phyloP scores from a whole-genome alignment of 2,113 vertebrate species.

The Dipodomys spectabilis region DNA sequence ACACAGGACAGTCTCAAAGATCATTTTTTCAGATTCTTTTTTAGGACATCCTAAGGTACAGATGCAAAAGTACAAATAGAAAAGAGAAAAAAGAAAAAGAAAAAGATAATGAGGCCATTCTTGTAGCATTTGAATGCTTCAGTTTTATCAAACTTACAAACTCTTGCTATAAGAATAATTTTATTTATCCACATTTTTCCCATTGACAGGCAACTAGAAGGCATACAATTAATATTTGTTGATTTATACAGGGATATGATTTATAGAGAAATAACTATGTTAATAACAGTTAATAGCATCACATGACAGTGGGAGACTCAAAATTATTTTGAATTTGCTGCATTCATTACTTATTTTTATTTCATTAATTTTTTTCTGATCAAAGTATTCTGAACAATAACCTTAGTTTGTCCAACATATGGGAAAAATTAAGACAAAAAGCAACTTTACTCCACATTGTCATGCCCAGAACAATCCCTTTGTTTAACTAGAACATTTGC shows the following conservation, averaged over 20 bases:
- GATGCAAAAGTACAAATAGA: background rate
- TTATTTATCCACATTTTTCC: background rate
- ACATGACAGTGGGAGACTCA: background rate
- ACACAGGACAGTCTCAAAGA: background rate
- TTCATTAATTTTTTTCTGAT: slow-evolving; percentile 44
- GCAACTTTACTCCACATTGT: slow-evolving; percentile 80
- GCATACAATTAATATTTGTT: background rate
- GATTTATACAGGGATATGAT: background rate
- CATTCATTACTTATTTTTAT: background rate
- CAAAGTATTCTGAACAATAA: slow-evolving; percentile 78
- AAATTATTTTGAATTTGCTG: slow-evolving; percentile 43
- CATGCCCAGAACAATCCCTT: slow-evolving; percentile 81
- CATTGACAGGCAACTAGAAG: background rate
- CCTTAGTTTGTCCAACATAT: slow-evolving; percentile 74
- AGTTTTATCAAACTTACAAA: background rate
- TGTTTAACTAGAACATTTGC: slow-evolving; percentile 80
- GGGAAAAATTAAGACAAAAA: slow-evolving; percentile 84
- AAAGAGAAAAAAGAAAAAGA: background rate
- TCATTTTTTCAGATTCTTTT: background rate
- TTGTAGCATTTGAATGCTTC: background rate
- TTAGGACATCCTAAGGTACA: background rate
- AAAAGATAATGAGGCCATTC: background rate
- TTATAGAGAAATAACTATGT: background rate
- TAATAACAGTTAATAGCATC: slow-evolving; percentile 31
- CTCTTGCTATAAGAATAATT: background rate